These are phyloP conservation scores for western clawed frog (Xenopus tropicalis) DNA, from an alignment of 2,113 vertebrate genomes.

Conservation along the genomic window UCB_Xtro_10.0 CM004446.2:92719501-92720000, in stretches of 20 bases:
- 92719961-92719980: too few species aligned
- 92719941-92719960: too few species aligned
- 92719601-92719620: neutral
- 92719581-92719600: neutral
- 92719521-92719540: conserved; percentile 1
- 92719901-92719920: too few species aligned
- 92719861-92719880: too few species aligned
- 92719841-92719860: too few species aligned
- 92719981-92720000: too few species aligned
- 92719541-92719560: conserved; percentile 16
- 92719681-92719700: neutral
- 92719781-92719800: neutral
- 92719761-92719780: neutral
- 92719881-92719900: too few species aligned
- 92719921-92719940: too few species aligned
- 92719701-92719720: neutral
- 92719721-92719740: neutral
- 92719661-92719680: conserved; percentile 6
- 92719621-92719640: neutral
- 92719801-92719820: too few species aligned
- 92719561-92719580: conserved; percentile 4
- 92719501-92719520: conserved; percentile 16
- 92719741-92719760: neutral
- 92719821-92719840: too few species aligned
- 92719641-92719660: neutral